These are phyloP conservation scores for Dione juno DNA, from an alignment of 2,888 invertebrate species.

Conservation along the genomic window DNA sequence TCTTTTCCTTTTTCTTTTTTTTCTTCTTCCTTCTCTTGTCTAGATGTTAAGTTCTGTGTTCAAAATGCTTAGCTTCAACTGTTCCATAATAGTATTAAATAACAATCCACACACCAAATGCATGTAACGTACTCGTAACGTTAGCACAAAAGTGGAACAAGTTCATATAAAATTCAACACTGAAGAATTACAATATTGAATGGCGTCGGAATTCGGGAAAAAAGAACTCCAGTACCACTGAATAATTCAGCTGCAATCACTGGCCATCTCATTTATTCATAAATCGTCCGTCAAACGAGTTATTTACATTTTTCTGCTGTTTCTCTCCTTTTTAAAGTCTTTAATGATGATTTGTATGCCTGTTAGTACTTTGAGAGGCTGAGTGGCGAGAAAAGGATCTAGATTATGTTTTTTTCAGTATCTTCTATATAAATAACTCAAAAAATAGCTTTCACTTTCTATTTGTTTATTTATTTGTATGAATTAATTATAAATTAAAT, in stretches of 20 bases:
- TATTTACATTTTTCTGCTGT: constrained; percentile 36
- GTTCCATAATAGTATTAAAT: background rate
- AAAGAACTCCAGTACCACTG: constrained; percentile 58
- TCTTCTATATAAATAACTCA: too few relatives aligned
- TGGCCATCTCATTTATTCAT: constrained; percentile 77
- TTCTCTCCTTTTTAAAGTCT: constrained; percentile 6
- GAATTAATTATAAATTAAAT: too few relatives aligned
- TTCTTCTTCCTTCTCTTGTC: too few relatives aligned
- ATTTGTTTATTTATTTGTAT: too few relatives aligned
- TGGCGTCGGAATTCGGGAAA: constrained; percentile 52
- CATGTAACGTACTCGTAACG: background rate
- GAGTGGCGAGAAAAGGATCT: background rate
- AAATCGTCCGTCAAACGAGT: constrained; percentile 46
- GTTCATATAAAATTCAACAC: constrained; percentile 60
- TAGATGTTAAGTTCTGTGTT: too few relatives aligned
- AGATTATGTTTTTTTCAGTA: too few relatives aligned
- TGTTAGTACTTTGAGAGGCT: background rate
- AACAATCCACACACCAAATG: background rate
- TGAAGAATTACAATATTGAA: constrained; percentile 68
- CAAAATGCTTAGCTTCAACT: too few relatives aligned
- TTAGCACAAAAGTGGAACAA: constrained; percentile 40
- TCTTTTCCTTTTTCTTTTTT: too few relatives aligned
- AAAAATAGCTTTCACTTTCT: too few relatives aligned
- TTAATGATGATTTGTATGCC: background rate
- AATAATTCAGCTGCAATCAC: constrained; percentile 80